Percentiles rank a stretch among this genome's conserved stretches.
phyloP scores from a whole-genome alignment of 2,113 vertebrate genomes.

The Megaceryle torquata region DNA sequence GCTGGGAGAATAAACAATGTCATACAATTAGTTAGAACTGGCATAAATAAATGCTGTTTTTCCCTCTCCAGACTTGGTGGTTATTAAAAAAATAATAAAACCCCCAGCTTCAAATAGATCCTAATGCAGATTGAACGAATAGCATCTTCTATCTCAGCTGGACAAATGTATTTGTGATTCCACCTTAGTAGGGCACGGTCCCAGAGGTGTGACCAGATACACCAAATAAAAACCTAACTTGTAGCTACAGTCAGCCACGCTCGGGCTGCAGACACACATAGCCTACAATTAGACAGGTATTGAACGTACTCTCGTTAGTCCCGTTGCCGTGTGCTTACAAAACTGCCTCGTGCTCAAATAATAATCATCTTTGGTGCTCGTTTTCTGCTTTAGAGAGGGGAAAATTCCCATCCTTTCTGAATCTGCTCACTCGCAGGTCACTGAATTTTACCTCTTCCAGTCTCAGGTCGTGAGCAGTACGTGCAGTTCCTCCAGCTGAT shows the following conservation, averaged over 20 bases:
- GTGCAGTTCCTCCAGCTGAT: not conserved
- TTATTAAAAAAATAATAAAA: not conserved
- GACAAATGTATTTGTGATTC: not conserved
- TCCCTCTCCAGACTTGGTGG: not conserved
- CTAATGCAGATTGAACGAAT: not conserved
- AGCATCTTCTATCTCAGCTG: not conserved
- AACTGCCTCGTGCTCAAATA: not conserved
- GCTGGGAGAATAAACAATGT: conserved; percentile 51
- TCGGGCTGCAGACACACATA: not conserved
- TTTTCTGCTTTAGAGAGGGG: not conserved
- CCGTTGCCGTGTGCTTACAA: accelerated
- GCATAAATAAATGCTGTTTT: not conserved
- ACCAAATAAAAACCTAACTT: not conserved
- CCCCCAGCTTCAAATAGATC: not conserved
- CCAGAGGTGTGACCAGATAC: not conserved
- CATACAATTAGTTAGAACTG: not conserved
- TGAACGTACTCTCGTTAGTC: not conserved
- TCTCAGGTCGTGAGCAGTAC: not conserved
- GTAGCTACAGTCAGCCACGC: not conserved
- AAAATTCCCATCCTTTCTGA: not conserved
- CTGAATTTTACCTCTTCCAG: not conserved
- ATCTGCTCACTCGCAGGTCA: not conserved
- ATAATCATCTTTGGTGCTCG: not conserved
- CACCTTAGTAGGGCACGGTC: not conserved
- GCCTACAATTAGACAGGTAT: accelerated